phyloP scores from a whole-genome alignment of 2,888 invertebrate species.

The Protonemura montana region DNA sequence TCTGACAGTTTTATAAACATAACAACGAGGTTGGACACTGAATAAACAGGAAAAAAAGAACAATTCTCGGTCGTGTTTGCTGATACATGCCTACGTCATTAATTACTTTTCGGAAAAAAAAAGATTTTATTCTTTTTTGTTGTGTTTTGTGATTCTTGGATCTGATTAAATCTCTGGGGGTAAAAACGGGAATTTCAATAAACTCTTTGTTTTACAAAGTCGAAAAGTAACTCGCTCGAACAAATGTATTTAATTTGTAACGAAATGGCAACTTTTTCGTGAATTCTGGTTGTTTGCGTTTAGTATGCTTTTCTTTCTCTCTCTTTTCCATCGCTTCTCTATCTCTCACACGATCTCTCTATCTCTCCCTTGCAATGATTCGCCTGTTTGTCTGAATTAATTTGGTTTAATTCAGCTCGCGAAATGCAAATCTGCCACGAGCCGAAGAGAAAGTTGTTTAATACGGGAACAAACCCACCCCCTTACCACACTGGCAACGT shows the following conservation, averaged over 20 bases:
- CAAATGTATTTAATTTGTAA: not conserved
- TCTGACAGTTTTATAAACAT: not conserved
- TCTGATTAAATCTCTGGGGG: not conserved
- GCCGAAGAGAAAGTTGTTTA: not conserved
- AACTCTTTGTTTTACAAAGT: not conserved
- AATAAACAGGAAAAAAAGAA: not conserved
- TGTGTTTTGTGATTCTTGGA: not conserved
- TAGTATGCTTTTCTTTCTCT: not conserved
- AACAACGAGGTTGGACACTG: not conserved
- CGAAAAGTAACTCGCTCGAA: not conserved
- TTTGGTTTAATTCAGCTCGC: not conserved
- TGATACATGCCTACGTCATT: not conserved
- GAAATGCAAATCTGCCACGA: not conserved
- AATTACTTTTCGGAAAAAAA: not conserved
- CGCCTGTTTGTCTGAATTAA: slow-evolving; percentile 7
- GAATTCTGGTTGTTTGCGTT: not conserved
- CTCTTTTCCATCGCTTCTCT: too few relatives aligned
- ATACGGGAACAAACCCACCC: not conserved
- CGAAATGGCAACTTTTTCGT: not conserved
- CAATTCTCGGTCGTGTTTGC: not conserved
- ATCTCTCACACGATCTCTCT: too few relatives aligned
- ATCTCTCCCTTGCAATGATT: not conserved
- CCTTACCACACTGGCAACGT: not conserved
- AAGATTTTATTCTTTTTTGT: not conserved
- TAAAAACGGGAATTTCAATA: not conserved